phyloP scores from a whole-genome alignment of 2,797 vertebrate genomes.

The Potorous gilbertii region DNA sequence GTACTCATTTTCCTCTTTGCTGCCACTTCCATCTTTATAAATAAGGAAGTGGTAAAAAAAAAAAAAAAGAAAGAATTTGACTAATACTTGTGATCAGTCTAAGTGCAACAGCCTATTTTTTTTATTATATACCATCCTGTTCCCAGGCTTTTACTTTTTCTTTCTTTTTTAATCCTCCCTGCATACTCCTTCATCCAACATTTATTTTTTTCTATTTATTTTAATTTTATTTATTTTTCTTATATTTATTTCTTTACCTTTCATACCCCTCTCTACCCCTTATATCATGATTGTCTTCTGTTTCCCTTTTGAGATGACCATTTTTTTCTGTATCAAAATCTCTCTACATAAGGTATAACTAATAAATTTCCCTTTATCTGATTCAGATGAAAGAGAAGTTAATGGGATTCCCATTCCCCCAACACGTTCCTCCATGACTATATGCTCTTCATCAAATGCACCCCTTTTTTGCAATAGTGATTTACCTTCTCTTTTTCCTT shows the following conservation, averaged over 20 bases:
- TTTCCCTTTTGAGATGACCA: not conserved
- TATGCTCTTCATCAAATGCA: not conserved
- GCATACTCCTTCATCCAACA: not conserved
- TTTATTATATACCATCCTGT: not conserved
- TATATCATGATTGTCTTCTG: not conserved
- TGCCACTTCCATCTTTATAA: not conserved
- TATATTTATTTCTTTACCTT: not conserved
- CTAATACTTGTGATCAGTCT: not conserved
- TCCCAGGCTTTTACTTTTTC: not conserved
- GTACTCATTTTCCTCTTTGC: not conserved
- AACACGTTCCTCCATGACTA: not conserved
- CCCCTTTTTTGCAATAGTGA: not conserved
- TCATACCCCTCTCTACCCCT: not conserved
- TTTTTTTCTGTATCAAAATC: not conserved
- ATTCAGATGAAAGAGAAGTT: not conserved
- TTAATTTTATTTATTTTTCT: not conserved
- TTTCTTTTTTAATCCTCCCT: not conserved
- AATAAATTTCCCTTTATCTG: not conserved
- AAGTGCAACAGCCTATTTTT: not conserved
- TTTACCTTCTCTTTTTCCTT: not conserved
- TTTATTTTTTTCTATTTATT: not conserved
- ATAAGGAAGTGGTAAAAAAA: not conserved
- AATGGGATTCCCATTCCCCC: not conserved
- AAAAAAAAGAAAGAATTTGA: not conserved
- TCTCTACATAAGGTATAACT: not conserved